These are phyloP conservation scores for Sinelater perroti DNA, from an alignment of 2,888 invertebrate species.

Conservation along the genomic window DNA sequence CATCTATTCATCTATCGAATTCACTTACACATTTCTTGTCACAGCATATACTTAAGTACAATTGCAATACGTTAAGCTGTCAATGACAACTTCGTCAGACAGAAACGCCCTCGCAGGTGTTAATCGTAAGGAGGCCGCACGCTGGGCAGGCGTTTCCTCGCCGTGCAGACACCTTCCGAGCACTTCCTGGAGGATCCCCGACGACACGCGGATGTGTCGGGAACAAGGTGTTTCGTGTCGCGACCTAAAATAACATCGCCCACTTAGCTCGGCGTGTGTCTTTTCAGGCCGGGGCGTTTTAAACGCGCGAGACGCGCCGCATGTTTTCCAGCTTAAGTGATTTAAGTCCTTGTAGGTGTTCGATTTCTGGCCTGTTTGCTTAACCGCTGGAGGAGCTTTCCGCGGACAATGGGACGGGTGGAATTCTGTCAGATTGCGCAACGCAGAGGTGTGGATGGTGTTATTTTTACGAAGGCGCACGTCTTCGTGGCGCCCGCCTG, in stretches of 20 bases:
- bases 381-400: conserved; percentile 1
- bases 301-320: conserved; percentile 32
- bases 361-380: conserved; percentile 20
- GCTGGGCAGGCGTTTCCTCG: background rate
- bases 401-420: background rate
- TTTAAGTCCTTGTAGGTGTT: conserved; percentile 30
- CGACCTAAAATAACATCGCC: conserved; percentile 34
- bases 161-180: background rate
- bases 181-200: too few species aligned
- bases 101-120: too few species aligned
- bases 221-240: conserved; percentile 31
- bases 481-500: too few species aligned
- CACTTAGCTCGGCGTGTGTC: conserved; percentile 30
- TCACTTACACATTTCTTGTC: too few species aligned
- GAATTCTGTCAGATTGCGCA: too few species aligned
- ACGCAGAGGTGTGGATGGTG: too few species aligned
- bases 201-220: conserved; percentile 9
- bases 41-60: too few species aligned
- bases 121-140: background rate
- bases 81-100: too few species aligned
- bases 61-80: too few species aligned
- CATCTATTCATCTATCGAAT: too few species aligned
- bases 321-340: conserved; percentile 32
- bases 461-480: too few species aligned
- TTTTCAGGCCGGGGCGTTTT: conserved; percentile 28